Evolutionary conservation across 2,113 vertebrate genomes (phyloP).

Genomic region (Macroglossus sobrinus): DNA sequence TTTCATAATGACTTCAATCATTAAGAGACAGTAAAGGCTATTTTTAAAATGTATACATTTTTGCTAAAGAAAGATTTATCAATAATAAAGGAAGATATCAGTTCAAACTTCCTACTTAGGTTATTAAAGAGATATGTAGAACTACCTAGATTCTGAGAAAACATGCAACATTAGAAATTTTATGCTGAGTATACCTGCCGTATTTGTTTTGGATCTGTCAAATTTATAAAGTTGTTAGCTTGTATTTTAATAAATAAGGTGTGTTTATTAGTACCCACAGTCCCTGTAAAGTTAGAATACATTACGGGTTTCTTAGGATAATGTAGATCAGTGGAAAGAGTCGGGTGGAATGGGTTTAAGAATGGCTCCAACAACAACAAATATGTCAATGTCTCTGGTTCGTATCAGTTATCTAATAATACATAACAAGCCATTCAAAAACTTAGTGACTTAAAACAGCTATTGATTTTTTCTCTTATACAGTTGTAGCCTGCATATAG

Average conservation of each 20-base stretch:
- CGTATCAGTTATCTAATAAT: background rate
- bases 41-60: background rate
- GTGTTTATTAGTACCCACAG: background rate
- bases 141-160: background rate
- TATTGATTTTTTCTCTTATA: background rate
- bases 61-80: background rate
- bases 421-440: background rate
- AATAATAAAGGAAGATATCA: background rate
- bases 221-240: background rate
- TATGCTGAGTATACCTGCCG: background rate
- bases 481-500: background rate
- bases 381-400: background rate
- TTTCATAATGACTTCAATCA: background rate
- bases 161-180: background rate
- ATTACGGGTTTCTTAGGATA: background rate
- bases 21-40: background rate
- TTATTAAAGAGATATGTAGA: background rate
- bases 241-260: background rate
- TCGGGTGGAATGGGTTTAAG: background rate
- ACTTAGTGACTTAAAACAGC: background rate
- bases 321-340: background rate
- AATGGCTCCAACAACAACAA: background rate
- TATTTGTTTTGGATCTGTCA: background rate
- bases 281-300: background rate
- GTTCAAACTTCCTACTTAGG: background rate